Base-by-base conservation (phyloP, 2,797 vertebrate species). In the Pipistrellus pipistrellus region DNA sequence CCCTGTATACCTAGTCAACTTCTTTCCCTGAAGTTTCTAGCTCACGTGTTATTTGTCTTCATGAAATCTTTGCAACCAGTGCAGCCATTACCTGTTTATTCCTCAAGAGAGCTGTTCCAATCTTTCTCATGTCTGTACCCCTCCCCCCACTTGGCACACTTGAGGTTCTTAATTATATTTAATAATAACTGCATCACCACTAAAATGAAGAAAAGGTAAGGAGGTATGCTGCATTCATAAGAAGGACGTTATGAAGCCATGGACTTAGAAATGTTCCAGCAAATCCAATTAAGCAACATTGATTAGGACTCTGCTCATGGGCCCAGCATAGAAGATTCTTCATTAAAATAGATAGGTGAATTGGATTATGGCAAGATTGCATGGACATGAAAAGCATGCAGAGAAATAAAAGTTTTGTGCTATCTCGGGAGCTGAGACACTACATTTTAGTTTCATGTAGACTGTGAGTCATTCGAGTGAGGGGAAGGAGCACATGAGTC, bases 401-500 rank as follows among this genome's bases (percentile, higher is more conserved):
- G 23, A 71, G 53, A 48, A 92, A 77, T 27, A 55, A 80, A 85
- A 73, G 46, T 55, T 95, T n/a, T 53, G 23, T 35, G 23, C 30
- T 23, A 81, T n/a, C 8, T 10, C 11, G 53, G 13, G 59, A 85
- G 85, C 41, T 83, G 30, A 20, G 51, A 57, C 64, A 88, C 90
- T 86, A 8, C 46, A 25, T 66, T 44, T 93, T 35, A 55, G 55
- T 90, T 83, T 21, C 72, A 73, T 17, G 69, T 68, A 90, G 64
- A 68, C 1, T n/a, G 41, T 96, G 94, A 96, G 75, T 94, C 88
- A 94, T 64, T 91, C 15, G 10, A 92, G 81, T 81, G 38, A 93
- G 53, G 64, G 83, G 53, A 82, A 93, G 87, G 84, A 85, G n/a
- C 35, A 17, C 20, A 10, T 18, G 83, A 94, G 87, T 97, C 90